Evolutionary conservation across 2,113 vertebrate species (phyloP).

Genomic region (Nyctibius bracteatus): DNA sequence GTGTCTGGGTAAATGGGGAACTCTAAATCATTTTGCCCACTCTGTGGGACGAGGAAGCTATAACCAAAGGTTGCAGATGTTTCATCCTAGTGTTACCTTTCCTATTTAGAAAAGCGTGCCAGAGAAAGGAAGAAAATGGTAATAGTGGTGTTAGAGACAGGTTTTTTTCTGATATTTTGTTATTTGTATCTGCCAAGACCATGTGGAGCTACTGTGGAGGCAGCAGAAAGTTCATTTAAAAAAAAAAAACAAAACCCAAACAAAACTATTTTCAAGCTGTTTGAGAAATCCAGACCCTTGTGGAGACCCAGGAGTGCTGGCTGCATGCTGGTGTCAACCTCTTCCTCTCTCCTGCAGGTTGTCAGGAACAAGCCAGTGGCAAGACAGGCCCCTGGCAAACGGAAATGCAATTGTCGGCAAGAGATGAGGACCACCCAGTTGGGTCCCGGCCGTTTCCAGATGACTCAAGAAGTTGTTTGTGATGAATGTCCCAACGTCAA

Average conservation of each 20-base stretch:
- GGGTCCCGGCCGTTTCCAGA: constrained; percentile 97
- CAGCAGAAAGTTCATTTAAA: background rate
- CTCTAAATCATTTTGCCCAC: fast-evolving
- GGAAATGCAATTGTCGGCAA: constrained; percentile 97
- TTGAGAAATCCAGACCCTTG: background rate
- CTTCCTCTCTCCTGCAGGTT: constrained; percentile 73
- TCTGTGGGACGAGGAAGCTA: too few species aligned
- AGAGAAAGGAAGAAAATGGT: background rate
- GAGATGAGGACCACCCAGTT: constrained; percentile 98
- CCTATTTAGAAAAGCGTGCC: background rate
- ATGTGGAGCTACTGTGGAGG: background rate
- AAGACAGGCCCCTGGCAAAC: constrained; percentile 93
- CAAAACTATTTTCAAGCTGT: background rate
- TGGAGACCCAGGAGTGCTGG: background rate
- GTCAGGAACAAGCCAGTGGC: constrained; percentile 94
- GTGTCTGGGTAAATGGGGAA: background rate
- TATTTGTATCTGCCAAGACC: background rate
- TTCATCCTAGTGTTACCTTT: background rate
- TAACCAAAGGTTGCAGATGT: background rate
- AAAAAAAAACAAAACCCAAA: too few species aligned
- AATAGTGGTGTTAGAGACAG: too few species aligned
- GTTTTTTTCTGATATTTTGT: background rate
- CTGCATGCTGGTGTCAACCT: background rate
- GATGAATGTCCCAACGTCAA: constrained; percentile 98
- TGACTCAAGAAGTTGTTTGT: constrained; percentile 98